These are phyloP conservation scores for Marcusenius ussheri DNA, from an alignment of 2,113 vertebrate species.

Conservation along the genomic window DNA sequence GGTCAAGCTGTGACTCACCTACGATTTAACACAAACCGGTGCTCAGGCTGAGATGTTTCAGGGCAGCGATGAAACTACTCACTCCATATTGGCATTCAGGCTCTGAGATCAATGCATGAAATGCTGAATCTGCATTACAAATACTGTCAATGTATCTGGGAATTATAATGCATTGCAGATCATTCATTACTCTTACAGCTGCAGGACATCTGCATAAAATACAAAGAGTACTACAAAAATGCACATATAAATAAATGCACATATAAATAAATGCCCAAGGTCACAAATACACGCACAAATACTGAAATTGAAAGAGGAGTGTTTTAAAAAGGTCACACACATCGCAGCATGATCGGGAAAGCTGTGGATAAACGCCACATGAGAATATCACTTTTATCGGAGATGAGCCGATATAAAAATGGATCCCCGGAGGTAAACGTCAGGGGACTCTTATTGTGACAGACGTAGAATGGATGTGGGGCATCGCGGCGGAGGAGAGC, in stretches of 20 bases:
- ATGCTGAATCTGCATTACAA: not conserved
- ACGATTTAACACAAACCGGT: not conserved
- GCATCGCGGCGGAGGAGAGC: not conserved
- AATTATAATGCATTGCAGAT: not conserved
- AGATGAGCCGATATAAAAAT: conserved; percentile 8
- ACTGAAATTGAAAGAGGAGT: not conserved
- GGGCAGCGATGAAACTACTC: not conserved
- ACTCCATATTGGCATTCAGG: not conserved
- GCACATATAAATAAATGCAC: not conserved
- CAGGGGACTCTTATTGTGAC: conserved; percentile 25
- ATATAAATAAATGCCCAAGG: not conserved
- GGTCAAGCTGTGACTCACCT: not conserved
- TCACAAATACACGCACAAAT: not conserved
- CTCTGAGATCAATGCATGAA: not conserved
- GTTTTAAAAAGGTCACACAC: not conserved
- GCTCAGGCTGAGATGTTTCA: not conserved
- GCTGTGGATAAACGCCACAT: conserved; percentile 6
- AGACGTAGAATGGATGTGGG: not conserved
- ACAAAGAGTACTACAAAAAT: not conserved
- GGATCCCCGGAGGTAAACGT: conserved; percentile 23
- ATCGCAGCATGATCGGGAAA: not conserved
- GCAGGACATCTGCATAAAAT: not conserved
- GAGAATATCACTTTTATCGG: conserved; percentile 26
- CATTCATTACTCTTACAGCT: not conserved
- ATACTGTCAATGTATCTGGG: not conserved